Conservation (phyloP, 2,888 invertebrate genomes). For the Ethmia dodecea region DNA sequence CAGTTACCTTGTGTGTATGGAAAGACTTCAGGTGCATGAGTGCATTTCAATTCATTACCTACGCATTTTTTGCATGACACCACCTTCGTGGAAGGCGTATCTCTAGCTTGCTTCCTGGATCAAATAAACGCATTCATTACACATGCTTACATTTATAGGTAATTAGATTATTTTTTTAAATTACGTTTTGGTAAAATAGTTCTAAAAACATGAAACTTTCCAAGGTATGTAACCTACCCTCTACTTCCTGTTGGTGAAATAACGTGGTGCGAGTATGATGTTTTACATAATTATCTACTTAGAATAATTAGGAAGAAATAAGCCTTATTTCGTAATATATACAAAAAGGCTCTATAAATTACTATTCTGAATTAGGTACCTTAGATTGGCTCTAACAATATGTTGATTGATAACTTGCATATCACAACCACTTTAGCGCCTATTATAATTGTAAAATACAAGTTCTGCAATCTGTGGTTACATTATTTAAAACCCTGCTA, state of each 20-base stretch:
- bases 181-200: neutral
- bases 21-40: constrained; percentile 2
- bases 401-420: too few species aligned
- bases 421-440: too few species aligned
- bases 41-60: constrained; percentile 25
- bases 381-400: too few species aligned
- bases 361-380: too few species aligned
- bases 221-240: constrained; percentile 1
- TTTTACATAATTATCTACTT: neutral
- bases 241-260: constrained; percentile 6
- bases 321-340: too few species aligned
- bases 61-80: constrained; percentile 68
- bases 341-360: too few species aligned
- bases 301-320: too few species aligned
- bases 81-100: constrained; percentile 52
- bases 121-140: constrained; percentile 12
- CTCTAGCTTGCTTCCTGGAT: constrained; percentile 31
- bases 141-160: neutral
- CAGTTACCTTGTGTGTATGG: constrained; percentile 6
- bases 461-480: too few species aligned
- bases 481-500: too few species aligned
- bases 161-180: neutral
- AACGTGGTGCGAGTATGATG: neutral
- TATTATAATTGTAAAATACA: too few species aligned
- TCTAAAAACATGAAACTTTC: neutral